phyloP scores from a whole-genome alignment of 2,113 vertebrate genomes.

The Acanthochromis polyacanthus region DNA sequence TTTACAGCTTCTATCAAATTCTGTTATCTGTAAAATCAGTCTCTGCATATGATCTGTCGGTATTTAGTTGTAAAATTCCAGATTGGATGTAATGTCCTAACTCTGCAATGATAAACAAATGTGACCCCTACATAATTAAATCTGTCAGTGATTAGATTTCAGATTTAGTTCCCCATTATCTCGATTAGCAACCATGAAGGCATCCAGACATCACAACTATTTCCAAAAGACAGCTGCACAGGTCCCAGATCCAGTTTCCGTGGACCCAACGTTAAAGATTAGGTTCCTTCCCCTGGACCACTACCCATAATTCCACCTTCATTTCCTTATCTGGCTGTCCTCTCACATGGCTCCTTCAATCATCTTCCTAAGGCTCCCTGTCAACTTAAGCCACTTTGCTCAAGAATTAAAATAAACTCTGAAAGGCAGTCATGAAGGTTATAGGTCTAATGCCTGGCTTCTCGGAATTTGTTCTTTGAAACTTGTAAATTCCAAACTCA shows the following conservation, averaged over 20 bases:
- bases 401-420: slow-evolving; percentile 60
- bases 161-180: slow-evolving; percentile 46
- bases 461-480: not conserved
- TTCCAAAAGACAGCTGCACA: slow-evolving; percentile 87
- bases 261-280: slow-evolving; percentile 67
- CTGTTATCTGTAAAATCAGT: not conserved
- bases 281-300: slow-evolving; percentile 83
- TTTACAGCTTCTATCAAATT: not conserved
- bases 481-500: not conserved
- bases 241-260: slow-evolving; percentile 79
- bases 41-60: not conserved
- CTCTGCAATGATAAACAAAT: slow-evolving; percentile 15
- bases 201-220: slow-evolving; percentile 62
- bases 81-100: not conserved
- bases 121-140: not conserved
- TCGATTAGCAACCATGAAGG: slow-evolving; percentile 27
- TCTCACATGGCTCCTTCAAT: slow-evolving; percentile 69
- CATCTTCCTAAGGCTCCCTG: slow-evolving; percentile 36
- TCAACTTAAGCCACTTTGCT: slow-evolving; percentile 41
- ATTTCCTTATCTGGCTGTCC: slow-evolving; percentile 79
- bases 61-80: not conserved
- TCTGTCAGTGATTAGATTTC: slow-evolving; percentile 6
- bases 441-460: not conserved
- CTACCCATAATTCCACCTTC: slow-evolving; percentile 72
- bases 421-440: slow-evolving; percentile 2